Conservation (phyloP, 2,888 invertebrate genomes). For the Gisinianus flammeolus region DNA sequence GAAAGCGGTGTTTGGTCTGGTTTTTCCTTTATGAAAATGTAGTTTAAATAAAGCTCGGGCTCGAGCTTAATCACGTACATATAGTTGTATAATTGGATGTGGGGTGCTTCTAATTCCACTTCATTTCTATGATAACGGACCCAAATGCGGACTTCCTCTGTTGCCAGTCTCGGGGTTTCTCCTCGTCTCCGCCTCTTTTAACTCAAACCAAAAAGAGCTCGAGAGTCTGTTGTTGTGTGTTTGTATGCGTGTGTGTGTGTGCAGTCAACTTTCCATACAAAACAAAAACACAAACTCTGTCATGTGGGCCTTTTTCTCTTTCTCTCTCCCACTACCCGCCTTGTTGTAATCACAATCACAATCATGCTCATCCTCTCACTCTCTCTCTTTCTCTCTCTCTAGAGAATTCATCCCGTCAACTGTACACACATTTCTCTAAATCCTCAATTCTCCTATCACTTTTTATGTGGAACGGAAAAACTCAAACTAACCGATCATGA, state of each 20-base stretch:
- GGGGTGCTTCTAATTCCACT: slow-evolving; percentile 57
- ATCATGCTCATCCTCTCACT: not conserved
- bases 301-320: too few relatives aligned
- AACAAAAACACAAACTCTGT: not conserved
- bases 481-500: not conserved
- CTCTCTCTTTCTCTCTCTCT: not conserved
- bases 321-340: too few relatives aligned
- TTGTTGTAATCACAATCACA: too few relatives aligned
- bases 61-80: slow-evolving; percentile 46
- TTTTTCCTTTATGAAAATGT: slow-evolving; percentile 49
- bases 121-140: slow-evolving; percentile 54
- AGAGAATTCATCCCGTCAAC: not conserved
- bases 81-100: slow-evolving; percentile 52
- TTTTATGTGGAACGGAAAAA: not conserved
- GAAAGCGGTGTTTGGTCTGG: slow-evolving; percentile 6
- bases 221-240: not conserved
- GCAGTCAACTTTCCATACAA: too few relatives aligned
- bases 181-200: slow-evolving; percentile 23
- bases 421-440: not conserved
- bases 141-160: slow-evolving; percentile 41
- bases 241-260: not conserved
- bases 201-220: too few relatives aligned
- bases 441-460: not conserved
- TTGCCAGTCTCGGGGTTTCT: slow-evolving; percentile 20
- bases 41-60: slow-evolving; percentile 51